A percentile compares a stretch with the other conserved stretches of the same genome.
phyloP scores from a whole-genome alignment of 2,888 invertebrate species.

The Diaprepes abbreviatus region DNA sequence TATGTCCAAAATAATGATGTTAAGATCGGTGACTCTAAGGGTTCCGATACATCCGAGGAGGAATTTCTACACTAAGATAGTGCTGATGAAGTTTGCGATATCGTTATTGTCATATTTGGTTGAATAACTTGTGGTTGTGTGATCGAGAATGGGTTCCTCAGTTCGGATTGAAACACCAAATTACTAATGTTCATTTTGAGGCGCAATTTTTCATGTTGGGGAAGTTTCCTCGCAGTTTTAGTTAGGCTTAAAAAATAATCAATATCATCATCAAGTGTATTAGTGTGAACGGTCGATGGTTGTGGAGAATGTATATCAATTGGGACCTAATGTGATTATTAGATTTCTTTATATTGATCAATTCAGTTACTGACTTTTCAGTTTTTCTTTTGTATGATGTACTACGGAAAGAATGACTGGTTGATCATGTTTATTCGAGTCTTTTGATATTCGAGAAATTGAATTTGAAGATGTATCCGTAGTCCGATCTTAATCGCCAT shows the following conservation, averaged over 20 bases:
- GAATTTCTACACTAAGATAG: not conserved
- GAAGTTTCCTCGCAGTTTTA: conserved; percentile 1
- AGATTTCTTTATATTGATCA: too few species aligned
- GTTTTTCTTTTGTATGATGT: too few species aligned
- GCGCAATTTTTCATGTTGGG: not conserved
- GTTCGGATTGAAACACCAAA: conserved; percentile 1
- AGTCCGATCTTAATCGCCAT: not conserved
- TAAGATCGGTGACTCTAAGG: too few species aligned
- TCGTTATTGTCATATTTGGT: not conserved
- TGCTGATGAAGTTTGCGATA: not conserved
- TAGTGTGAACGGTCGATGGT: not conserved
- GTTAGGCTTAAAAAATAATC: not conserved
- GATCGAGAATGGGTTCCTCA: not conserved
- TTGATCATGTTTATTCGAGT: too few species aligned
- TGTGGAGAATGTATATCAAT: too few species aligned
- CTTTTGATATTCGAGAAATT: too few species aligned
- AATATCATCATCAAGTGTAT: not conserved
- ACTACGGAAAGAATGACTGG: too few species aligned
- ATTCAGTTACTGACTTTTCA: too few species aligned
- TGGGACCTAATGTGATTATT: too few species aligned
- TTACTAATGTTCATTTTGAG: conserved; percentile 1
- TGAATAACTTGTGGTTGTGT: not conserved
- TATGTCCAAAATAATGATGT: not conserved
- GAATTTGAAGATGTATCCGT: not conserved
- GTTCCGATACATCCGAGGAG: not conserved